Evolutionary conservation across 2,797 vertebrate species (phyloP), one percentile per base, ranked within the genome.

Genomic region (Nothura maculosa): DNA sequence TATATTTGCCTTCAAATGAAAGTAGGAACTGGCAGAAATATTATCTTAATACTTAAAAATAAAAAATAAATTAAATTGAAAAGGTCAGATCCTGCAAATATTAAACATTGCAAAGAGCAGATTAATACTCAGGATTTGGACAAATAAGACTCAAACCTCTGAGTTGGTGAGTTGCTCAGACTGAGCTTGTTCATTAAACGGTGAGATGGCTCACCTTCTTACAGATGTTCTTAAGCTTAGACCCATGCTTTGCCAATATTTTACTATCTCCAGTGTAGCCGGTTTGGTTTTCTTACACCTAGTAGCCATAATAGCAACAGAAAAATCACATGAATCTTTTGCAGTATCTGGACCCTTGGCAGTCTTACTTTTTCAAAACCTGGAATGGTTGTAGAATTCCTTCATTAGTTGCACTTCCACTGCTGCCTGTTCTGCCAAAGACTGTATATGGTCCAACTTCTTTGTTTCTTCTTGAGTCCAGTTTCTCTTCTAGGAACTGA

Each of bases 281-380:
- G 47, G 24, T 72, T 28, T 87, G 17, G 57, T 45, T 97, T 79
- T 84, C 58, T 90, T 83, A 55, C 1, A 9, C 55, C 38, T n/a
- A 21, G 75, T 21, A 94, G 12, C 24, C 25, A 8, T 73, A 85
- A 8, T 19, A 85, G 62, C 24, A 63, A 25, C 42, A 81, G 67
- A 64, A 94, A 85, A 87, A 81, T 24, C 12, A 36, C 6, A 2
- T 92, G 82, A 96, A 94, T 93, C 5, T 91, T 91, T 94, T 91
- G 43, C 19, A 83, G 82, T 67, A 94, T 92, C 91, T 96, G 94
- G 93, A 96, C 89, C 76, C 40, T 43, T 95, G 90, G 94, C 70
- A 75, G 77, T 68, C 38, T 93, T 96, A 92, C 81, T 93, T 85
- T 91, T 93, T 91, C 74, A 93, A 93, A 91, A 93, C 62, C 48